phyloP scores from a whole-genome alignment of 2,888 invertebrate genomes.

The Stramonita haemastoma region DNA sequence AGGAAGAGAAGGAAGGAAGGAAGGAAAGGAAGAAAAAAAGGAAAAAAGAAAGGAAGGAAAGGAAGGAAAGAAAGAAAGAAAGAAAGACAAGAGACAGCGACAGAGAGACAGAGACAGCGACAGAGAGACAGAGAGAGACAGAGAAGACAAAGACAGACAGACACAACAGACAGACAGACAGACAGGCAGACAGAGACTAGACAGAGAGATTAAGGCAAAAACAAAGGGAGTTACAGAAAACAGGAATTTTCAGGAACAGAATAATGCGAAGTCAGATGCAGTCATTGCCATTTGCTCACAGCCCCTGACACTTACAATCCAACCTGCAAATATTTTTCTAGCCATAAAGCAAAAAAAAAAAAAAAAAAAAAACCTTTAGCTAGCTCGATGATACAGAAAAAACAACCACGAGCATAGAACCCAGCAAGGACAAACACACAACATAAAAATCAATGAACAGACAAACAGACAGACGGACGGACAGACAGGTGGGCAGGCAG shows the following conservation, averaged over 20 bases:
- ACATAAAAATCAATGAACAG: too few relatives aligned
- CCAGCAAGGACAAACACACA: neutral
- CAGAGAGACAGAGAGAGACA: neutral
- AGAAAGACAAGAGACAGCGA: neutral
- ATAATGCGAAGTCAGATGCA: neutral
- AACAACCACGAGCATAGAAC: neutral
- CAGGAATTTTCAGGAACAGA: neutral
- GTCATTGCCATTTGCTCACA: too few relatives aligned
- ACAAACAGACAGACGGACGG: too few relatives aligned
- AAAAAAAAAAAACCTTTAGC: neutral
- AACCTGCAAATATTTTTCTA: too few relatives aligned
- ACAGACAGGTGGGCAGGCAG: too few relatives aligned
- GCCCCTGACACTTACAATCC: too few relatives aligned
- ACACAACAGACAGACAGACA: neutral
- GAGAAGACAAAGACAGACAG: neutral
- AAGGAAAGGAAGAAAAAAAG: neutral
- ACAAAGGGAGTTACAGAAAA: neutral
- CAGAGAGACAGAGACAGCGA: neutral
- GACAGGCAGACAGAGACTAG: neutral
- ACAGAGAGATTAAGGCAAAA: neutral
- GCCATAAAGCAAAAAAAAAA: too few relatives aligned
- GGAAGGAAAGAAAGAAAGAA: neutral
- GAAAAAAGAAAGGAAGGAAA: neutral
- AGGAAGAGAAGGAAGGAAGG: neutral
- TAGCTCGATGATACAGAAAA: too few relatives aligned